phyloP scores from a whole-genome alignment of 2,113 vertebrate species.

The Chamaea fasciata region DNA sequence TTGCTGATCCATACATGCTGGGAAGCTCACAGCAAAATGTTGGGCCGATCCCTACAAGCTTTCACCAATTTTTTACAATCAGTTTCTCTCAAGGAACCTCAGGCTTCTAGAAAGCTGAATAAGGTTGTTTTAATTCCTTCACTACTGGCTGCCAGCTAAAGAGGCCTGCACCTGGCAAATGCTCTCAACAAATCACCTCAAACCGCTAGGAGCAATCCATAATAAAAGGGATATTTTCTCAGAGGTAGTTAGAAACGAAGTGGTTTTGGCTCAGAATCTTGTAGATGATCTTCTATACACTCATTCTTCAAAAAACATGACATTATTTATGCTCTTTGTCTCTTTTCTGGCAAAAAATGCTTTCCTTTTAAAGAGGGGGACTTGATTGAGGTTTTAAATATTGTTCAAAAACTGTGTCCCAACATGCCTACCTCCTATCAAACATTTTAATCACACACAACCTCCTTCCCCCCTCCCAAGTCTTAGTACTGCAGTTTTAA shows the following conservation, averaged over 20 bases:
- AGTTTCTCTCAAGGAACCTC: neutral
- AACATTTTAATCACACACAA: neutral
- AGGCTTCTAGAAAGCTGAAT: neutral
- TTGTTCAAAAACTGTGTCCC: neutral
- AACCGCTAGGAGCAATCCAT: neutral
- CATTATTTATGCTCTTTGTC: constrained; percentile 32
- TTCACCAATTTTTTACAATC: neutral
- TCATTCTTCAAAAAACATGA: neutral
- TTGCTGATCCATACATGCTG: neutral
- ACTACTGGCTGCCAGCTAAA: neutral
- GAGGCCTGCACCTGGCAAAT: neutral
- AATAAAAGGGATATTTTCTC: neutral
- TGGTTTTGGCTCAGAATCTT: constrained; percentile 12
- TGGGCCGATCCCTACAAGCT: neutral
- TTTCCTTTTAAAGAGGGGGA: constrained; percentile 14
- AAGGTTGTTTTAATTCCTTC: neutral
- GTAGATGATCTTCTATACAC: neutral
- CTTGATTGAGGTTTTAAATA: constrained; percentile 27
- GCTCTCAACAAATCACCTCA: neutral
- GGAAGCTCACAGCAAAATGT: neutral
- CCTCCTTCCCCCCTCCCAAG: neutral
- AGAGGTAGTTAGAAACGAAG: neutral
- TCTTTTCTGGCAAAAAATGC: neutral
- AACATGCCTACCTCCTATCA: neutral
- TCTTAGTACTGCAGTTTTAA: neutral